Evolutionary conservation across 1,140 invertebrate genomes (phyloP), one percentile per base, ranked within the genome.

Genomic region (Drosophila miranda): DNA sequence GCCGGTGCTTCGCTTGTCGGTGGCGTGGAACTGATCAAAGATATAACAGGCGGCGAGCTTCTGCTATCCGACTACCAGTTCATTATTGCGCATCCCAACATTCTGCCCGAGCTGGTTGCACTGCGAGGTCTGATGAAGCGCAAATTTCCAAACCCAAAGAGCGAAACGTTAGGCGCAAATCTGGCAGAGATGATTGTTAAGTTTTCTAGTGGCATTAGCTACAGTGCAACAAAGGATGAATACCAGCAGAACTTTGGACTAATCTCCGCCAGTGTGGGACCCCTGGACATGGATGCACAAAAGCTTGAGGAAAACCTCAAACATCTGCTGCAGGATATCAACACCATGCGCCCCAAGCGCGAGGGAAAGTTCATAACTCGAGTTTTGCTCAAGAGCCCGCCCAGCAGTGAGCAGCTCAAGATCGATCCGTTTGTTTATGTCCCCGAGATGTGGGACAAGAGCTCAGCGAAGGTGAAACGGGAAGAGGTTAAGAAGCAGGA

Each of bases 81-180:
- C 83, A 80, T 96, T 2, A 90, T 97, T 41, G 95, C 95, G 5
- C 95, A 97, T 92, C 94, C 95, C 4, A 93, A 95, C 81, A 95
- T 97, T 61, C 86, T 97, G 58, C 92, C 95, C 0, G 96, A 97
- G 49, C 86, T 97, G 28, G 92, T 96, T 2, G 91, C 93, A 0
- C 92, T 97, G 46, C 92, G 95, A 78, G 96, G 95, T 19, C 81
- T 97, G 9, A 91, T 97, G 91, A 96, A 95, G 74, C 94, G 91
- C 57, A 94, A 93, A 75, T 97, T 96, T 92, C 96, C 96, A 0
- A 95, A 92, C 75, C 80, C 93, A 0, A 93, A 93, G 82, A 76
- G 67, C 63, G 95, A 95, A 91, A 96, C 95, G n/a, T 73, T 97
- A 30, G 93, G 94, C 52, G 49, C 90, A 3, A 92, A 97, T 90